Evolutionary conservation across 2,888 invertebrate genomes (phyloP).

Genomic region (Hydropsyche betteni): DNA sequence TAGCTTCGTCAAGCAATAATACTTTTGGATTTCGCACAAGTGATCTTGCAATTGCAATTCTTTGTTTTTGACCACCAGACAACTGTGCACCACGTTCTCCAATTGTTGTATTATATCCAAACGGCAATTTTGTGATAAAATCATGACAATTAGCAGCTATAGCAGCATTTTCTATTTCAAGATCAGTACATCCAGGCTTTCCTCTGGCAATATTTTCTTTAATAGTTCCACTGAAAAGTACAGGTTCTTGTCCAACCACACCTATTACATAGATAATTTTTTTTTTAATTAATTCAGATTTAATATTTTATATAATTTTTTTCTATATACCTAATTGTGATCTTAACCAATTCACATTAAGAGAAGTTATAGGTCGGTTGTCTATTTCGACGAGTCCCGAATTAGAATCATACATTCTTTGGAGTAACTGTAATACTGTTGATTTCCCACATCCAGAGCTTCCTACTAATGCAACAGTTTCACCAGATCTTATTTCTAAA

Average conservation of each 20-base stretch:
- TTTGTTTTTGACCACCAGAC: slow-evolving; percentile 85
- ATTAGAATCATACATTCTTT: slow-evolving; percentile 76
- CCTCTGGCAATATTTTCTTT: slow-evolving; percentile 77
- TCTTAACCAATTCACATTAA: slow-evolving; percentile 80
- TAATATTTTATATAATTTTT: neutral
- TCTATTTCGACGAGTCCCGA: slow-evolving; percentile 70
- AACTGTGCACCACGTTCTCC: slow-evolving; percentile 81
- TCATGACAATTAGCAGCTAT: slow-evolving; percentile 78
- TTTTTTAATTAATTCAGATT: neutral
- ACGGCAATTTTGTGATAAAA: slow-evolving; percentile 75
- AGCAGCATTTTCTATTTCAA: slow-evolving; percentile 75
- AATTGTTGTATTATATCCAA: slow-evolving; percentile 78
- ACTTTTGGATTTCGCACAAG: slow-evolving; percentile 77
- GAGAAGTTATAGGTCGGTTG: slow-evolving; percentile 67
- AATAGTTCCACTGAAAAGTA: slow-evolving; percentile 83
- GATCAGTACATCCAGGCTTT: slow-evolving; percentile 67
- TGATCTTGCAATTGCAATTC: slow-evolving; percentile 85
- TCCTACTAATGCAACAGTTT: slow-evolving; percentile 78
- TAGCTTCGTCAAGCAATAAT: slow-evolving; percentile 81
- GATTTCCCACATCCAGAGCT: slow-evolving; percentile 85
- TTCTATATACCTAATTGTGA: slow-evolving; percentile 70
- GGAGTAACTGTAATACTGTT: slow-evolving; percentile 79
- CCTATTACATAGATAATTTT: slow-evolving; percentile 57
- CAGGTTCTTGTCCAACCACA: slow-evolving; percentile 90
- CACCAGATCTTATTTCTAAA: slow-evolving; percentile 69